Base-by-base conservation (phyloP, 64 coral and sea anemone species). In the Pachyseris speciosa region DNA sequence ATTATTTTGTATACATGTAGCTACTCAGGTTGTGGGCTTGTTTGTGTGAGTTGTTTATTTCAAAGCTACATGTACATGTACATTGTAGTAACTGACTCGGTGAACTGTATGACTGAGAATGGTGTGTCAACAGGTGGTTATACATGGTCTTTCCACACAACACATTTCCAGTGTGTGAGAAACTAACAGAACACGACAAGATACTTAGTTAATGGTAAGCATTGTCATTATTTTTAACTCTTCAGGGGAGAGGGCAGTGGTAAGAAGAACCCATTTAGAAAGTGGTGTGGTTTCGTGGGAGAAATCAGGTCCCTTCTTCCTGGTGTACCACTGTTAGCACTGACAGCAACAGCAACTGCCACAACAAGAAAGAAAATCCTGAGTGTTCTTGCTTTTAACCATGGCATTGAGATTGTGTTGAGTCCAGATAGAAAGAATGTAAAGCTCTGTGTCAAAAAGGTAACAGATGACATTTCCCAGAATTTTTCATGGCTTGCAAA, bases 401-500 rank as follows among this genome's bases (percentile, higher is more conserved):
- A 88, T 37, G 10, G 69, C 7, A 51, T 43, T 40, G 33, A 59
- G 44, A 75, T 88, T 61, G 57, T 72, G 32, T 30, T 51, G 11
- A 75, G 29, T 52, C 86, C 69, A 31, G 44, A 90, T 39, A 68
- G 75, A 45, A 34, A 61, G 3, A 80, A 90, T 57, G 64, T 90
- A 26, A 80, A 80, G 51, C 73, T 90, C 32, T 47, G 36, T 75
- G 19, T 74, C 36, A 16, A 69, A 75, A 72, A 87, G 40, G 65
- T 88, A 7, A 75, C 58, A 44, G 75, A 63, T 61, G 69, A 88
- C 22, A 88, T 87, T 28, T 29, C 40, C 13, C 29, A 52, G 2
- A 72, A 73, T 74, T 87, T 87, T 39, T 34, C 22, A 30, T 87
- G 85, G 85, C 68, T 87, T 15, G 85, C 50, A 20, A 10, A 57